Conservation (phyloP, 1,140 invertebrate species). For the Magallana angulata region DNA sequence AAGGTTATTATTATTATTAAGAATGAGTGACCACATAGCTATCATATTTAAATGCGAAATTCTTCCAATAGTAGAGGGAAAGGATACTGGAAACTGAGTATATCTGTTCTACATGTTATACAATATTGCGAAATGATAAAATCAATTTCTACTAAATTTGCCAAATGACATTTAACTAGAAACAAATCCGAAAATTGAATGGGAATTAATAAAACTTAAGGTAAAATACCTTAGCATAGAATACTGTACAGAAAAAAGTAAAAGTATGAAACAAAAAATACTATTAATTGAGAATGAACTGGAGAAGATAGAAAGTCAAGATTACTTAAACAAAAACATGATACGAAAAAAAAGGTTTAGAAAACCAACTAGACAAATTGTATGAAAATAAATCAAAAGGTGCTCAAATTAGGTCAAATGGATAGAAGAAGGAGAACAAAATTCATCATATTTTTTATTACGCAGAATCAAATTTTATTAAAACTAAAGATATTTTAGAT, state of each 20-base stretch:
- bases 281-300: background rate
- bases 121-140: background rate
- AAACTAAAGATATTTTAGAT: background rate
- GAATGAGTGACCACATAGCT: background rate
- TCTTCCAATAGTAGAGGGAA: background rate
- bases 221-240: background rate
- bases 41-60: background rate
- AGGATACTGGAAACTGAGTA: background rate
- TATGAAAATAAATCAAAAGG: background rate
- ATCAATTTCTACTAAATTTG: background rate
- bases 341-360: background rate
- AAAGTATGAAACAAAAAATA: background rate
- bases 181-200: background rate
- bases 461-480: background rate
- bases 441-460: background rate
- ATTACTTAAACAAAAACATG: background rate
- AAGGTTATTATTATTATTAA: background rate
- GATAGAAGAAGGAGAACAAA: background rate
- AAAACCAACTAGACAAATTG: background rate
- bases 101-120: background rate
- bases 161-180: background rate
- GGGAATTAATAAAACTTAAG: background rate
- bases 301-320: background rate
- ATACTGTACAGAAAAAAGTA: background rate
- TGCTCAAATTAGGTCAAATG: background rate